Evolutionary conservation across 2,888 invertebrate species (phyloP).

Genomic region (Limenitis arthemis): DNA sequence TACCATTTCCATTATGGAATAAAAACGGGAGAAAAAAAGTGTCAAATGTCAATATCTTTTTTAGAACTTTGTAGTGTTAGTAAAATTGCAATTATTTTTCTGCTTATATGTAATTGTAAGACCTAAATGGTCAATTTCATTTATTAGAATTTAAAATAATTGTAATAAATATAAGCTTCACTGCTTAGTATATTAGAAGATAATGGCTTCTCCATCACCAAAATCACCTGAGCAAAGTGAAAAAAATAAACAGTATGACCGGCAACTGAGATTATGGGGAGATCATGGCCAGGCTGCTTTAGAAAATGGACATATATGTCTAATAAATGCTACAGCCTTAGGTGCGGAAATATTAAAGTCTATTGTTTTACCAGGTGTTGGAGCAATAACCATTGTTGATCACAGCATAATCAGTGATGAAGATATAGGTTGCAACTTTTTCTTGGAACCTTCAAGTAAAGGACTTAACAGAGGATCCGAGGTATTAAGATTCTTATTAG

Average conservation of each 20-base stretch:
- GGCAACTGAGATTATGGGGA: slow-evolving; percentile 95
- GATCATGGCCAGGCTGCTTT: slow-evolving; percentile 95
- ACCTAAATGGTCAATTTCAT: too few species aligned
- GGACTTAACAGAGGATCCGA: slow-evolving; percentile 90
- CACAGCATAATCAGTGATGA: slow-evolving; percentile 88
- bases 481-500: slow-evolving; percentile 85
- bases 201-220: slow-evolving; percentile 78
- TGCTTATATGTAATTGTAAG: too few species aligned
- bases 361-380: slow-evolving; percentile 94
- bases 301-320: slow-evolving; percentile 91
- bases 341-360: slow-evolving; percentile 97
- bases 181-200: not conserved
- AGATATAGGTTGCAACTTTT: slow-evolving; percentile 96
- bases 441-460: slow-evolving; percentile 85
- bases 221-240: slow-evolving; percentile 83
- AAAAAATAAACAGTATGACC: slow-evolving; percentile 84
- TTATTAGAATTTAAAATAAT: too few species aligned
- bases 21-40: too few species aligned
- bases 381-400: slow-evolving; percentile 94
- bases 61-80: too few species aligned
- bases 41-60: too few species aligned
- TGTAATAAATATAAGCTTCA: not conserved
- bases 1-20: too few species aligned
- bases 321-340: slow-evolving; percentile 93
- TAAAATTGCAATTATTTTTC: too few species aligned